A percentile compares a stretch with the other conserved stretches of the same genome.
These are phyloP conservation scores for Muschampia plurimacula DNA, from an alignment of 2,888 invertebrate genomes.

Conservation along the genomic window DNA sequence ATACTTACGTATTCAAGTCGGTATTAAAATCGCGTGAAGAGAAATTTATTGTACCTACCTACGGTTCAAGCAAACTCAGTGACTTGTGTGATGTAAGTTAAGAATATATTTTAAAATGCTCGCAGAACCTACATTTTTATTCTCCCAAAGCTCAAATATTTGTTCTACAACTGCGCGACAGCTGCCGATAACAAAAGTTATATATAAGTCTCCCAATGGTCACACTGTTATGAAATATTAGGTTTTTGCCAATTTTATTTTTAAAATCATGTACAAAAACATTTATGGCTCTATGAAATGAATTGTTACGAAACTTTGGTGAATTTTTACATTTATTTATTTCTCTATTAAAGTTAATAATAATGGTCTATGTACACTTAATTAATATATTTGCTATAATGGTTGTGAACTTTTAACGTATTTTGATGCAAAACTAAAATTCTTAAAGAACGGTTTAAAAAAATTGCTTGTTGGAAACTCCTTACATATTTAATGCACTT, in stretches of 20 bases:
- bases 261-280: not conserved
- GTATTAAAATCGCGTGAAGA: not conserved
- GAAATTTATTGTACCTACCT: not conserved
- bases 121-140: not conserved
- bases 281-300: not conserved
- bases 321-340: not conserved
- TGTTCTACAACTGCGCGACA: conserved; percentile 26
- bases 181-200: conserved; percentile 34
- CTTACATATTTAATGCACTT: conserved; percentile 7
- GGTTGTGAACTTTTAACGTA: no score
- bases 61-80: not conserved
- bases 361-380: no score
- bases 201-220: conserved; percentile 29
- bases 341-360: no score
- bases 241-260: conserved; percentile 17
- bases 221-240: conserved; percentile 27
- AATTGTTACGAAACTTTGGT: not conserved
- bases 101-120: not conserved
- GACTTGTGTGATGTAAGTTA: not conserved
- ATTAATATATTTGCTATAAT: not conserved
- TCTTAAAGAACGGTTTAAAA: no score
- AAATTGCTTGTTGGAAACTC: not conserved
- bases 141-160: conserved; percentile 22
- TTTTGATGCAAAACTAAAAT: no score
- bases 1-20: not conserved